phyloP scores from a whole-genome alignment of 2,888 invertebrate species.

The Ceratothoa steindachneri region DNA sequence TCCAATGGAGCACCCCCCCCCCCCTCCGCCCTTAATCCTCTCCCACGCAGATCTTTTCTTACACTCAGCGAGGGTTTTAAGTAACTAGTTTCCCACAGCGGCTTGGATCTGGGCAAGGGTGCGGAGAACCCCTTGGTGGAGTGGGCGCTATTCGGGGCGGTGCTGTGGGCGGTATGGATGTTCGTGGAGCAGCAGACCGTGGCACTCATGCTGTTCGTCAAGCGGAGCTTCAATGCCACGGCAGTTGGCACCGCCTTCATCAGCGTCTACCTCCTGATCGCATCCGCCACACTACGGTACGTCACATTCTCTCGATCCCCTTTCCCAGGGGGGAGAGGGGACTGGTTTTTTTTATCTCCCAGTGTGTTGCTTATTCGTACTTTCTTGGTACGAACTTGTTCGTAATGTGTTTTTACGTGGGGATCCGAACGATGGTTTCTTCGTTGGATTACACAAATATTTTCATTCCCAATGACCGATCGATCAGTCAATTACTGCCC shows the following conservation, averaged over 20 bases:
- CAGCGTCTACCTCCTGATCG: conserved; percentile 63
- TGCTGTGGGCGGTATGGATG: conserved; percentile 78
- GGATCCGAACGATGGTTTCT: no score
- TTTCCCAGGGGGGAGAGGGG: no score
- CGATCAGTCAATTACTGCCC: no score
- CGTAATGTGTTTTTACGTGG: no score
- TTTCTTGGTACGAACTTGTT: no score
- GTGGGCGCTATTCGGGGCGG: conserved; percentile 66
- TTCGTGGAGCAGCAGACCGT: conserved; percentile 81
- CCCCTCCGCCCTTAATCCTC: neutral
- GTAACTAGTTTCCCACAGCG: conserved; percentile 50
- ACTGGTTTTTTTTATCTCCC: no score
- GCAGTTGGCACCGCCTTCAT: conserved; percentile 74
- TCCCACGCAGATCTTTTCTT: neutral
- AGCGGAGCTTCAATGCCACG: conserved; percentile 71
- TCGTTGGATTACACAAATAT: no score
- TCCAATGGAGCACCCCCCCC: no score
- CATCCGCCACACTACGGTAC: conserved; percentile 74
- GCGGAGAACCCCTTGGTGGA: conserved; percentile 52
- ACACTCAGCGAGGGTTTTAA: neutral
- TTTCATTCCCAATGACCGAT: no score
- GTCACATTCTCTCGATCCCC: no score
- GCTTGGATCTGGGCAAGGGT: conserved; percentile 47
- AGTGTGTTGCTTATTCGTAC: no score
- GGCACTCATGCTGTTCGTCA: conserved; percentile 73